Conservation (phyloP, 2,113 vertebrate species). For the Noturus placidus region DNA sequence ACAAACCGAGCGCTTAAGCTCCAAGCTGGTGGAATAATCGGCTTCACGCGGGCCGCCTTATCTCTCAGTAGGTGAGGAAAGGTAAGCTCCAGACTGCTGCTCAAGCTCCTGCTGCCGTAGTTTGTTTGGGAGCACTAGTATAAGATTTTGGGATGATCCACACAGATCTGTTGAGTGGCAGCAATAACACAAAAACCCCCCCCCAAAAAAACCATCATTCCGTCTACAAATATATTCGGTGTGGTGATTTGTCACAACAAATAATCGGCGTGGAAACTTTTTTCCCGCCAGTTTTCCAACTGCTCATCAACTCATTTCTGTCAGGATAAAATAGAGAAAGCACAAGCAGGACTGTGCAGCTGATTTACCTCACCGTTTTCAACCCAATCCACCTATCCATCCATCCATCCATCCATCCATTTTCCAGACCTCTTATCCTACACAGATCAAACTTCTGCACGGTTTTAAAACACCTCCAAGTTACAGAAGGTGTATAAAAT, state of each 20-base stretch:
- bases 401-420: too few relatives aligned
- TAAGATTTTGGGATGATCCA: background rate
- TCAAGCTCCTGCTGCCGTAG: slow-evolving; percentile 5
- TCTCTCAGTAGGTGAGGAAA: slow-evolving; percentile 34
- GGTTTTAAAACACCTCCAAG: background rate
- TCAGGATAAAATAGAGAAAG: background rate
- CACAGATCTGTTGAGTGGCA: background rate
- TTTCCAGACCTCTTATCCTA: too few relatives aligned
- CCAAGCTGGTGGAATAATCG: slow-evolving; percentile 39
- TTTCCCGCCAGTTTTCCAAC: background rate
- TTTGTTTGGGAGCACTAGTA: background rate
- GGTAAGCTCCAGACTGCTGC: slow-evolving; percentile 19
- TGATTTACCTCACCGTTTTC: background rate
- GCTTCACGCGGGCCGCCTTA: slow-evolving; percentile 23
- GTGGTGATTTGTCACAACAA: background rate
- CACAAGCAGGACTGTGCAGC: background rate
- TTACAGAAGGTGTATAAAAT: background rate
- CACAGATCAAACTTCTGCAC: background rate
- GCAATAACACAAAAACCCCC: background rate
- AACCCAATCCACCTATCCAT: background rate
- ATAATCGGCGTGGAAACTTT: background rate
- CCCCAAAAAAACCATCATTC: background rate
- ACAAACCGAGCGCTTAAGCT: slow-evolving; percentile 22
- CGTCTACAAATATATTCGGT: background rate
- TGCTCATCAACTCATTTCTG: background rate